Evolutionary conservation across 2,888 invertebrate genomes (phyloP), one percentile per base, ranked within the genome.

Genomic region (Taenaris catops): DNA sequence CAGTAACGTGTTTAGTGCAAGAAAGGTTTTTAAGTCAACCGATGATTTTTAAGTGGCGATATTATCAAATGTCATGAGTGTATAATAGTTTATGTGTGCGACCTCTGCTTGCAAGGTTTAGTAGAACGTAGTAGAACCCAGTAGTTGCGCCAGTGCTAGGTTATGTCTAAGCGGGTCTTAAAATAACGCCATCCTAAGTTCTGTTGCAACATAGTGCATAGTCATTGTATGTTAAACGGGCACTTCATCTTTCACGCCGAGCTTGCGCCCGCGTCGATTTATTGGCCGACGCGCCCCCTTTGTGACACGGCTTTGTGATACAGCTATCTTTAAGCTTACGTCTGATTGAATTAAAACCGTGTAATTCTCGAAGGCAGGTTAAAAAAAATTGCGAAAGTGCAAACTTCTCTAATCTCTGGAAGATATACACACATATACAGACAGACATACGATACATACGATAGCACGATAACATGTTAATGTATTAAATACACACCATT

Each of bases 161-260:
- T 33, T 33, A 4, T 1, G 25, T 40, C 40, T 44, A 43, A 51
- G 45, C 39, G 34, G 27, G 38, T 23, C 58, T 55, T 19, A 36
- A 32, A 34, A 29, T 44, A 46, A 33, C 33, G 24, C 42, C 55
- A 63, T 61, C 53, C 67, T 63, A 61, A 63, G 69, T 65, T 55
- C 55, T 51, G 57, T 78, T 76, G 76, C 78, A 44, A 46, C 41
- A 44, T 44, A 34, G 38, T 43, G 38, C 38, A 70, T 70, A 76
- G 60, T 78, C 81, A 86, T 86, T 86, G 83, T 86, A 86, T 86
- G 84, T 80, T 76, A 86, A 86, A 69, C 75, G 80, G 63, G 75
- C 72, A 83, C 81, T 83, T 74, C 84, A 73, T 84, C 83, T 80
- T 72, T 76, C 75, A 69, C 72, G 69, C 64, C 56, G 55, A 59